Base-by-base conservation (phyloP, 2,888 invertebrate species). In the Nemurella pictetii region DNA sequence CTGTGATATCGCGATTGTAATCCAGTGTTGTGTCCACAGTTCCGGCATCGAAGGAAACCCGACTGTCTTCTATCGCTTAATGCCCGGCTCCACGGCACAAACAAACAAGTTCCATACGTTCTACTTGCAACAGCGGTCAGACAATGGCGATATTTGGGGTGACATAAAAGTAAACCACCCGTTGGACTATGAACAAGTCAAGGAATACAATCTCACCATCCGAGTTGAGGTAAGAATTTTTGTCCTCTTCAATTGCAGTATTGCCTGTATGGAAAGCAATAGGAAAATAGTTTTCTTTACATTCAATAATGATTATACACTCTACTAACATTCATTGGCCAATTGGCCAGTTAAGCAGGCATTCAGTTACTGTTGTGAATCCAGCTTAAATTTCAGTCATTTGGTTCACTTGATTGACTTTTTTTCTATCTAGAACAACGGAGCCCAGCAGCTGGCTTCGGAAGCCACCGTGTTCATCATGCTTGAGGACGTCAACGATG, bases 91-190 rank as follows among this genome's bases (percentile, higher is more conserved):
- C 55, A 98, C 98, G 85, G 97, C 98, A 7, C 98, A 98, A 91
- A 98, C 98, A 88, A 98, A 98, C 92, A 98, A 98, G 91, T 95
- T 95, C 91, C 97, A 98, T 91, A 97, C 97, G 87, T 98, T 98
- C 91, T 98, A 98, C 91, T 93, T 98, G 88, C 97, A 98, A 94
- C 98, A 98, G 92, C 93, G 98, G 89, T 95, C 96, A 87, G 97
- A 97, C 89, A 96, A 97, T 90, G 96, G 97, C 87, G 95, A 95
- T 90, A 98, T 97, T 88, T 98, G 97, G 97, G 98, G 97, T 7
- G 97, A 98, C 90, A 97, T 97, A 90, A 97, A 97, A 92, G 98
- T 98, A 88, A 98, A 98, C 92, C 97, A 98, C 92, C 97, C 97
- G 30, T 91, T 98, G 89, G 98, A 98, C 92, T 98, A 96, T 90